These are phyloP conservation scores for Etheostoma nigrum DNA, from an alignment of 2,797 vertebrate genomes.

Conservation along the genomic window DNA sequence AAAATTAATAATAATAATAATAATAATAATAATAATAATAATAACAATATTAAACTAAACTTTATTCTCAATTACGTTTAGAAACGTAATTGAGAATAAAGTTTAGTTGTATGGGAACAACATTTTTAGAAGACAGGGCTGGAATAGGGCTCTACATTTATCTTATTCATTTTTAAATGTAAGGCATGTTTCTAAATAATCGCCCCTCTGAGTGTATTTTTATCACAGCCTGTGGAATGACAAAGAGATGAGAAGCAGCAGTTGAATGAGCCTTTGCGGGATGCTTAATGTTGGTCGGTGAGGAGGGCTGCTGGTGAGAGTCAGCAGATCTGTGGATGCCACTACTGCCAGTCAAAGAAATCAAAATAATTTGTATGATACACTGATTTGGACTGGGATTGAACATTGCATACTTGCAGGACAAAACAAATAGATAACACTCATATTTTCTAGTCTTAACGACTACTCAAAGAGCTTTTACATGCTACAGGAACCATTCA, in stretches of 20 bases:
- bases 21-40: too few relatives aligned
- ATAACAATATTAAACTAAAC: too few relatives aligned
- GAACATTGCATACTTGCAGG: not conserved
- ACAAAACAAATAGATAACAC: constrained; percentile 1
- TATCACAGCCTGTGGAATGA: constrained; percentile 52
- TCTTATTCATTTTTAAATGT: not conserved
- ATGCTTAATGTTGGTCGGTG: constrained; percentile 47
- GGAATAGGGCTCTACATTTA: not conserved
- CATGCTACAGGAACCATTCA: too few relatives aligned
- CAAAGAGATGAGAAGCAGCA: constrained; percentile 64
- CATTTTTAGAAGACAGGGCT: too few relatives aligned
- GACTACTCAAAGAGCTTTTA: too few relatives aligned
- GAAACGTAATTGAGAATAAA: too few relatives aligned
- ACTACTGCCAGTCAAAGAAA: constrained; percentile 17
- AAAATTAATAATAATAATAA: not conserved
- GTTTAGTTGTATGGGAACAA: too few relatives aligned
- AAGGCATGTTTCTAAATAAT: constrained; percentile 50
- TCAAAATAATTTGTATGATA: not conserved
- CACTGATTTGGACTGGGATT: not conserved
- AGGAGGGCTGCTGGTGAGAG: constrained; percentile 17
- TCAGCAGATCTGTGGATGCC: constrained; percentile 35
- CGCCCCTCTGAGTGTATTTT: constrained; percentile 46
- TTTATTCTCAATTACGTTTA: too few relatives aligned
- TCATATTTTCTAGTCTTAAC: not conserved
- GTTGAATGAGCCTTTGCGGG: constrained; percentile 54